Conservation (phyloP, 2,113 vertebrate genomes). For the Psephotus haematonotus region DNA sequence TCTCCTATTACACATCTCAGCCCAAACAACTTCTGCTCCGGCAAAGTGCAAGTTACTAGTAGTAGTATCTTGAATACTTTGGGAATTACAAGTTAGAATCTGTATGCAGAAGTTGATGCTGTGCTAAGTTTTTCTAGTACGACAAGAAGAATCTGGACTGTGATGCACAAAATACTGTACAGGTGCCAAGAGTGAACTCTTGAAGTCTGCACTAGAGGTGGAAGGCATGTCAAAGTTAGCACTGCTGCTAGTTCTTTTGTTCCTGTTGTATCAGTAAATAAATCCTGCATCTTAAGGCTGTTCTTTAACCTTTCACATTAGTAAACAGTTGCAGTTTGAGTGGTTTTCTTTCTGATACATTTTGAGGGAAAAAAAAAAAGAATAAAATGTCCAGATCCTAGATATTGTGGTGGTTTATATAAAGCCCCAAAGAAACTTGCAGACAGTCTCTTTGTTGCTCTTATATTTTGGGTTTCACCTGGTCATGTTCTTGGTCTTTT, state of each 20-base stretch:
- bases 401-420: not conserved
- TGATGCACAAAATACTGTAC: not conserved
- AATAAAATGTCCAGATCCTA: not conserved
- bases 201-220: not conserved
- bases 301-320: not conserved
- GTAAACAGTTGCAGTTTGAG: not conserved
- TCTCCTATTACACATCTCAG: not conserved
- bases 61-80: not conserved
- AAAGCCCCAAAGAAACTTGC: not conserved
- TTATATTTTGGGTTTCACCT: not conserved
- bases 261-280: not conserved
- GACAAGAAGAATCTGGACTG: not conserved
- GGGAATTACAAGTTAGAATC: not conserved
- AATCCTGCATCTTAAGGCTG: not conserved
- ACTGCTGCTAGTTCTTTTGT: not conserved
- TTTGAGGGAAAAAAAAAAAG: not conserved
- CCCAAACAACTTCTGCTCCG: not conserved
- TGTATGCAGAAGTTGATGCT: not conserved
- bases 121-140: not conserved
- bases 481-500: not conserved
- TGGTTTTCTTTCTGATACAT: not conserved
- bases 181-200: not conserved
- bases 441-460: not conserved
- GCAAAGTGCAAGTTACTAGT: not conserved
- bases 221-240: not conserved